Evolutionary conservation across 2,888 invertebrate genomes (phyloP), one percentile per base, ranked within the genome.

Genomic region (Taphrorychus bicolor): DNA sequence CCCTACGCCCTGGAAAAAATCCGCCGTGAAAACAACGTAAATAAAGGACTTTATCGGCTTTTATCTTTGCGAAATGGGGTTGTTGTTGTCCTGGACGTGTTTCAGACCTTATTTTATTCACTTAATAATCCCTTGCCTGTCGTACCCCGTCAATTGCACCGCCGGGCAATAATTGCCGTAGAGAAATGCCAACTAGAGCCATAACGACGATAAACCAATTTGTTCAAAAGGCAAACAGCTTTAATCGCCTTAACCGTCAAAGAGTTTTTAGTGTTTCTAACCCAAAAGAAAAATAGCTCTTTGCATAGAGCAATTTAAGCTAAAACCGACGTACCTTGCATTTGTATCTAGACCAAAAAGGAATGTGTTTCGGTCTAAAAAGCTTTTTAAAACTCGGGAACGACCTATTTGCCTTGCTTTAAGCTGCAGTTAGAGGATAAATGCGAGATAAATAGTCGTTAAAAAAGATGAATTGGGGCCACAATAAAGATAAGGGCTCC

Each of bases 321-420:
- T 51, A 63, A 58, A 57, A 23, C 54, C 61, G 22, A 53, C 53
- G 61, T 54, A 49, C 57, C 58, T 58, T 63, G 63, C 63, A 63
- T 63, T 58, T 61, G 62, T 54, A 62, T 57, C 63, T 49, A 49
- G 63, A 45, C 40, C 63, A 58, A 48, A 51, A 51, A 63, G 63
- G 51, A 63, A 63, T 63, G 63, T 57, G 63, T 58, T 63, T 63
- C 63, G 63, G 57, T 63, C 58, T 51, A 58, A 58, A 62, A 62
- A 62, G 62, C 62, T 62, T 62, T 62, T 62, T 62, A 56, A 56
- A 62, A 62, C 54, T 56, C 48, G 56, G 41, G 21, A 53, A 63
- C 63, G 63, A 63, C 65, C 59, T 59, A 59, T 65, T 65, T 59
- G 42, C 65, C 53, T 65, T 64, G 59, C 22, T 65, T 65, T 59